Base-by-base conservation (phyloP, 2,113 vertebrate genomes). In the Loxodonta africana region DNA sequence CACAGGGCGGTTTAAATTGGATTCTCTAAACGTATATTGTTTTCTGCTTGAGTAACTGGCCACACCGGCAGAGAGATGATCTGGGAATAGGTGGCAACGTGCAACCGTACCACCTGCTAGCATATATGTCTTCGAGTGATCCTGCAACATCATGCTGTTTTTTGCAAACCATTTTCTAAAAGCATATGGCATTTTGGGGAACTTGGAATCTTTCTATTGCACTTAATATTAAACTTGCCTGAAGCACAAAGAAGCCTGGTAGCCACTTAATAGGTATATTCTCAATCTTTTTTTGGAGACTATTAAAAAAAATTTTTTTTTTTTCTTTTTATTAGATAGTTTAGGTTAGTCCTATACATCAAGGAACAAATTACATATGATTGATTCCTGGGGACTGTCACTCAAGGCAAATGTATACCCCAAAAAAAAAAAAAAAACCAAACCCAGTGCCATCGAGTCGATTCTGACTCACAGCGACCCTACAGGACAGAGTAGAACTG, bases 211-310 rank as follows among this genome's bases (percentile, higher is more conserved):
- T 95, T 98, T 95, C 91, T 88, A 97, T 80, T 83, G 71, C 4
- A 6, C 95, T 98, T 96, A 91, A 94, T 97, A 94, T 76, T 65
- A 96, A 86, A 92, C 11, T 90, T 97, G 90, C 74, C 91, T 41
- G 30, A 96, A 90, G 94, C 76, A 90, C 65, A 76, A 95, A 95
- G 95, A 95, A 96, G 87, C 90, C 88, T 95, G 92, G 94, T 92
- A 98, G 89, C 91, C 90, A 97, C 69, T 97, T 94, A 97, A 97
- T 96, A 97, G 96, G 97, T 90, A 95, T 98, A 95, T 96, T 96
- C 91, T 88, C 93, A 96, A 94, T 53, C 92, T 90, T n/a, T 96
- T 76, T 88, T 96, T 97, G 53, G 69, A 97, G 95, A 97, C 93
- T 51, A 18, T 74, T 37, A 37, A 37, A 37, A 37, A 37, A 37